These are phyloP conservation scores for Drosophila longiperda DNA, from an alignment of 2,888 invertebrate species.

Conservation along the genomic window DNA sequence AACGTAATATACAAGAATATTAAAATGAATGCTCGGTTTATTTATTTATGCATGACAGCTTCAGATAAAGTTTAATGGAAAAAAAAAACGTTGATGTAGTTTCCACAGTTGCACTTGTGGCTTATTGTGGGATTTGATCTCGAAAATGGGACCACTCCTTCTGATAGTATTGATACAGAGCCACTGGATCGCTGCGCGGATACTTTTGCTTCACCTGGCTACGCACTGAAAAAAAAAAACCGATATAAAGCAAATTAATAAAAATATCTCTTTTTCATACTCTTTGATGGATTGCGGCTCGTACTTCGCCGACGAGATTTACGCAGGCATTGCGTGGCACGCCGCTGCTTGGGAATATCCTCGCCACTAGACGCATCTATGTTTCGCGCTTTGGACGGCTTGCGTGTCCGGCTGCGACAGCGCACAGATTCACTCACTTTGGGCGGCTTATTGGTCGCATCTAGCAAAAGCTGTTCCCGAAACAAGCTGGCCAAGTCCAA, in stretches of 20 bases:
- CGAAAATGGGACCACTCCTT: conserved; percentile 90
- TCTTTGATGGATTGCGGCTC: conserved; percentile 22
- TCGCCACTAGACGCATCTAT: conserved; percentile 33
- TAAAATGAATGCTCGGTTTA: background rate
- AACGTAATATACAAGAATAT: background rate
- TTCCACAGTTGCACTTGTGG: conserved; percentile 85
- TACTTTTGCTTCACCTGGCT: conserved; percentile 50
- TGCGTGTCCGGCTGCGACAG: conserved; percentile 53
- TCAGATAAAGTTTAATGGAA: background rate
- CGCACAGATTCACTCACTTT: background rate
- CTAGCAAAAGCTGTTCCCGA: conserved; percentile 56
- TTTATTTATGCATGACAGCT: conserved; percentile 1
- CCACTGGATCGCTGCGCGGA: conserved; percentile 88
- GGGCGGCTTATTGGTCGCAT: conserved; percentile 17
- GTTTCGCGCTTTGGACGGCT: conserved; percentile 6
- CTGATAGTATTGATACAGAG: conserved; percentile 91
- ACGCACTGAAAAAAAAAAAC: conserved; percentile 48
- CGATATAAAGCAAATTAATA: background rate
- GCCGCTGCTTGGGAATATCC: conserved; percentile 8
- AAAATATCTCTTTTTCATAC: conserved; percentile 19
- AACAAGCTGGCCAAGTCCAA: conserved; percentile 30
- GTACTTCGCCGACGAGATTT: conserved; percentile 47
- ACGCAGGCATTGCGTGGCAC: background rate
- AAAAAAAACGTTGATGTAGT: background rate
- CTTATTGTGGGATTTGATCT: conserved; percentile 89